phyloP scores from a whole-genome alignment of 1,140 invertebrate species.

The Brachionus angularis region DNA sequence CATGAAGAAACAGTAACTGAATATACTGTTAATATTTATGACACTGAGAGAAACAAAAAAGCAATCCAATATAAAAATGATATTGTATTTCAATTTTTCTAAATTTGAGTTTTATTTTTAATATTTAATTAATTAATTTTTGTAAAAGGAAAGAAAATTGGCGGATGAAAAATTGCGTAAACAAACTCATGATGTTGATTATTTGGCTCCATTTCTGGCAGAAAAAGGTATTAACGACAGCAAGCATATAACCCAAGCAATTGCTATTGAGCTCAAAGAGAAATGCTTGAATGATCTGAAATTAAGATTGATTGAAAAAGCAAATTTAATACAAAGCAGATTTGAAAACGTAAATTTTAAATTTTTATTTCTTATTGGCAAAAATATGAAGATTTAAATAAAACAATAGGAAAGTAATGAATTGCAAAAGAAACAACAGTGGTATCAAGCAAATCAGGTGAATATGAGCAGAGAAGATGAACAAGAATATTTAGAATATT shows the following conservation, averaged over 20 bases:
- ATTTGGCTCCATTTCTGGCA: slow-evolving; percentile 58
- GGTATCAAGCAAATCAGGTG: slow-evolving; percentile 59
- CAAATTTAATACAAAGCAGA: slow-evolving; percentile 58
- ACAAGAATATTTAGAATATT: slow-evolving; percentile 58
- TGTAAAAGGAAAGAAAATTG: slow-evolving; percentile 50
- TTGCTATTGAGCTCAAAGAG: slow-evolving; percentile 54
- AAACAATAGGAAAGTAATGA: slow-evolving; percentile 53
- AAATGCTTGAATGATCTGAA: slow-evolving; percentile 57
- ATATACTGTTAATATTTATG: slow-evolving; percentile 57
- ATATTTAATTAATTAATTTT: neutral
- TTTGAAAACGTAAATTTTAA: slow-evolving; percentile 55
- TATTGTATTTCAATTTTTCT: slow-evolving; percentile 49
- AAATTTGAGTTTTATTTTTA: neutral
- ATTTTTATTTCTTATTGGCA: neutral
- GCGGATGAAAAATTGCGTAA: slow-evolving; percentile 55
- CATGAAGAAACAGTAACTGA: slow-evolving; percentile 53
- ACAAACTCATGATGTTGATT: slow-evolving; percentile 58
- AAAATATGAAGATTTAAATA: slow-evolving; percentile 25
- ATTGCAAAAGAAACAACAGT: slow-evolving; percentile 57
- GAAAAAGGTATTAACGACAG: slow-evolving; percentile 48
- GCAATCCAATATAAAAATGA: slow-evolving; percentile 56
- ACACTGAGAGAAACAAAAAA: slow-evolving; percentile 58
- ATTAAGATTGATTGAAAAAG: slow-evolving; percentile 57
- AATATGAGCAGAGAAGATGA: slow-evolving; percentile 58
- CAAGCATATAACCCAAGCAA: slow-evolving; percentile 50